Evolutionary conservation across 64 coral and sea anemone genomes (phyloP).

Genomic region (Stichodactyla mertensii): DNA sequence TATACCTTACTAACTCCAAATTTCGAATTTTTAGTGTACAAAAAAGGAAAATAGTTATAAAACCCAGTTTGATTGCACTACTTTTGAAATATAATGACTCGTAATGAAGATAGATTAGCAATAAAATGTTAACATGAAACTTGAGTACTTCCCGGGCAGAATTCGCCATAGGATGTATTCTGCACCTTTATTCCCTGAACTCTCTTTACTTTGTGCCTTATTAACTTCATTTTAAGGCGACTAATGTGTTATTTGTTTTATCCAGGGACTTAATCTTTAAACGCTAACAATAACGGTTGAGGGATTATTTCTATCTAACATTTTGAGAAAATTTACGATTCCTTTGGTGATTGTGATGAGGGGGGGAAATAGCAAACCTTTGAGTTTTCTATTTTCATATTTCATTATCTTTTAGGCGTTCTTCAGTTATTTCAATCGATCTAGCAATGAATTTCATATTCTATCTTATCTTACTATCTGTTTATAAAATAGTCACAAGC

Average conservation of each 20-base stretch:
- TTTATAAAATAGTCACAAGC: background rate
- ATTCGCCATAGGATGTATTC: background rate
- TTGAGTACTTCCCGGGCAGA: background rate
- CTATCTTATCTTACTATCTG: background rate
- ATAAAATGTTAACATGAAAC: background rate
- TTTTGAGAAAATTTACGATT: background rate
- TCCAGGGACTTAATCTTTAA: background rate
- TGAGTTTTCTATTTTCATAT: background rate
- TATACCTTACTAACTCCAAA: background rate
- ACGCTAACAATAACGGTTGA: background rate
- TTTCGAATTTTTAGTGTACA: background rate
- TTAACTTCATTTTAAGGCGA: background rate
- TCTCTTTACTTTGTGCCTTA: background rate
- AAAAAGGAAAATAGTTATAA: background rate
- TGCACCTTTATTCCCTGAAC: background rate
- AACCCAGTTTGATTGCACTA: background rate
- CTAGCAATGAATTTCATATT: background rate
- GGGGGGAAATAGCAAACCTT: background rate
- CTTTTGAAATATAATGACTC: background rate
- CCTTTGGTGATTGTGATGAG: background rate
- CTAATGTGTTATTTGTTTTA: background rate
- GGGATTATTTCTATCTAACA: no score
- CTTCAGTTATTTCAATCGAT: background rate
- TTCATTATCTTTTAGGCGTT: background rate
- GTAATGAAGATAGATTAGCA: background rate